Percentiles rank a stretch among this genome's conserved stretches.
Conservation (phyloP, 2,113 vertebrate genomes). For the Gobius niger region DNA sequence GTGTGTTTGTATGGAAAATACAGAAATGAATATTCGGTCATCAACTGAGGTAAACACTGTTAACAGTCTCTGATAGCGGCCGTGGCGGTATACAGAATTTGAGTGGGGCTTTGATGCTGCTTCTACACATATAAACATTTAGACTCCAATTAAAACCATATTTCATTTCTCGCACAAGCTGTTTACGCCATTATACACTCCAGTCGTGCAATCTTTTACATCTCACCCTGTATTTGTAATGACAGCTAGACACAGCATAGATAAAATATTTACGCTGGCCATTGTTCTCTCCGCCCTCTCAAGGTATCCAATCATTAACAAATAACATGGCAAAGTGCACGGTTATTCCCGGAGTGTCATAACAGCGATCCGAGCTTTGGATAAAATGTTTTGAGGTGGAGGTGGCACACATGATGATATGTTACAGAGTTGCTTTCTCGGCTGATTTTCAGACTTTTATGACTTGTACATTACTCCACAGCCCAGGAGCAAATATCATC, state of each 20-base stretch:
- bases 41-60: slow-evolving; percentile 60
- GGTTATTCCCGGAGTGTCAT: slow-evolving; percentile 29
- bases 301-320: slow-evolving; percentile 62
- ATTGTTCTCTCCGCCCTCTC: slow-evolving; percentile 71
- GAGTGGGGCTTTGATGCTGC: slow-evolving; percentile 61
- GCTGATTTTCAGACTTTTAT: slow-evolving; percentile 30
- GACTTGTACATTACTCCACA: slow-evolving; percentile 19
- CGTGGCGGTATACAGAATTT: slow-evolving; percentile 48
- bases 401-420: slow-evolving; percentile 14
- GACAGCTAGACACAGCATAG: slow-evolving; percentile 70
- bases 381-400: slow-evolving; percentile 7
- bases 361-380: slow-evolving; percentile 6
- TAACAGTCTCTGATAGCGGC: slow-evolving; percentile 55
- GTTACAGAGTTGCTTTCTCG: slow-evolving; percentile 12
- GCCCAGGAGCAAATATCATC: slow-evolving; percentile 36
- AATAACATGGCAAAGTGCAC: slow-evolving; percentile 35
- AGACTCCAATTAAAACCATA: slow-evolving; percentile 70
- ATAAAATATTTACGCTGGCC: slow-evolving; percentile 76
- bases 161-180: slow-evolving; percentile 61
- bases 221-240: slow-evolving; percentile 58
- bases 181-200: slow-evolving; percentile 54
- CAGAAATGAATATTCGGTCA: slow-evolving; percentile 54
- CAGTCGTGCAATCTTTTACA: slow-evolving; percentile 44
- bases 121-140: slow-evolving; percentile 65
- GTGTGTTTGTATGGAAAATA: slow-evolving; percentile 58